Evolutionary conservation across 2,888 invertebrate genomes (phyloP), one percentile per base, ranked within the genome.

Genomic region (Pristionchus arcanus): DNA sequence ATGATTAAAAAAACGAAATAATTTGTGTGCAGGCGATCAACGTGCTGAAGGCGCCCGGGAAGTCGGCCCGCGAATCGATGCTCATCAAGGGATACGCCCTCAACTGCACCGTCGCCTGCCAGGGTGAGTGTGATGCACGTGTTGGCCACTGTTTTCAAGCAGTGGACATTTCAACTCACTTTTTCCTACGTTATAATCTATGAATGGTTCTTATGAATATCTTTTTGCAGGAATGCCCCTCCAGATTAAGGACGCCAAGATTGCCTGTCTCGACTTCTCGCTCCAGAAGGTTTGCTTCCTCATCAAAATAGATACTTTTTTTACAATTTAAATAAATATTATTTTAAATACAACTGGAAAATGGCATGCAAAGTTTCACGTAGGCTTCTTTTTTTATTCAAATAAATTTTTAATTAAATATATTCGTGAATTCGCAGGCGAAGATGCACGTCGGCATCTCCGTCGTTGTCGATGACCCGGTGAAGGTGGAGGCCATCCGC

Each of bases 371-470:
- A n/a, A n/a, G n/a, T n/a, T n/a, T n/a, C n/a, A n/a, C n/a, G n/a
- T n/a, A n/a, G n/a, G n/a, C n/a, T n/a, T n/a, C n/a, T n/a, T n/a
- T n/a, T n/a, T n/a, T n/a, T n/a, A n/a, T n/a, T n/a, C n/a, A n/a
- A n/a, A n/a, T n/a, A n/a, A n/a, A n/a, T n/a, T n/a, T n/a, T n/a
- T n/a, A n/a, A n/a, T n/a, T n/a, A n/a, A n/a, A n/a, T n/a, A n/a
- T n/a, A n/a, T n/a, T n/a, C n/a, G n/a, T n/a, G n/a, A n/a, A n/a
- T n/a, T n/a, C n/a, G n/a, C 74, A 74, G 74, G 97, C 98, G n/a
- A 99, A 99, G 96, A 98, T 99, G 99, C 98, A 99, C 96, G 96
- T 99, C 96, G 99, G 99, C 83, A 97, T 99, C 55, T 98, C 99
- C 96, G 95, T 96, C 28, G 94, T 95, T 25, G 95, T 95, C 28